These are phyloP conservation scores for Platycnemis pennipes DNA, from an alignment of 2,888 invertebrate species.

Conservation along the genomic window DNA sequence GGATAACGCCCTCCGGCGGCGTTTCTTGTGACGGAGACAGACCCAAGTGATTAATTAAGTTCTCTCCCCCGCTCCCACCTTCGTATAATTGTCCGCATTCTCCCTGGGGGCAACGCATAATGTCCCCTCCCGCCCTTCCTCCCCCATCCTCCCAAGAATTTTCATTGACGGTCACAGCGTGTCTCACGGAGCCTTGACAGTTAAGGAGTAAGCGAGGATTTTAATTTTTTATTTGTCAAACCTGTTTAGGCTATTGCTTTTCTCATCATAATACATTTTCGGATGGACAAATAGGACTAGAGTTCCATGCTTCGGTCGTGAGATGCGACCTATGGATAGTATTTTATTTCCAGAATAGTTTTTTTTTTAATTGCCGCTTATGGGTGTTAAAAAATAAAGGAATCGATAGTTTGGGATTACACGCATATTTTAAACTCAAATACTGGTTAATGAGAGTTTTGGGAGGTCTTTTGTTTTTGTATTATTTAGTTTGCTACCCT, in stretches of 20 bases:
- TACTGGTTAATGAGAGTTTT: no score
- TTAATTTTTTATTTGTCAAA: not conserved
- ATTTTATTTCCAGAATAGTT: no score
- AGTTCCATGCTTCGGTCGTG: no score
- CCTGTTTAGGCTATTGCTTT: not conserved
- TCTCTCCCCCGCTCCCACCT: not conserved
- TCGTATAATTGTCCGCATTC: not conserved
- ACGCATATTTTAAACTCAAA: no score
- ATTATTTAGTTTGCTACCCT: no score
- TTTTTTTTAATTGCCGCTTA: no score
- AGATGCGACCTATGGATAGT: no score
- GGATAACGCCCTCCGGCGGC: not conserved
- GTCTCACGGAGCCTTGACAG: not conserved
- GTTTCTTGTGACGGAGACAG: not conserved
- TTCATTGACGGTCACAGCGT: not conserved
- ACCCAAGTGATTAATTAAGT: not conserved
- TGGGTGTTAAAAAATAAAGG: no score
- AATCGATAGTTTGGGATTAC: no score
- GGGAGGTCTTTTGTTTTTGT: no score
- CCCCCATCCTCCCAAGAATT: not conserved
- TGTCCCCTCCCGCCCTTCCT: not conserved
- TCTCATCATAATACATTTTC: no score
- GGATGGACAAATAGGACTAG: no score
- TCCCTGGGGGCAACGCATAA: not conserved
- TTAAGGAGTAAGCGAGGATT: not conserved